Evolutionary conservation across 2,113 vertebrate species (phyloP).

Genomic region (Nematolebias whitei): DNA sequence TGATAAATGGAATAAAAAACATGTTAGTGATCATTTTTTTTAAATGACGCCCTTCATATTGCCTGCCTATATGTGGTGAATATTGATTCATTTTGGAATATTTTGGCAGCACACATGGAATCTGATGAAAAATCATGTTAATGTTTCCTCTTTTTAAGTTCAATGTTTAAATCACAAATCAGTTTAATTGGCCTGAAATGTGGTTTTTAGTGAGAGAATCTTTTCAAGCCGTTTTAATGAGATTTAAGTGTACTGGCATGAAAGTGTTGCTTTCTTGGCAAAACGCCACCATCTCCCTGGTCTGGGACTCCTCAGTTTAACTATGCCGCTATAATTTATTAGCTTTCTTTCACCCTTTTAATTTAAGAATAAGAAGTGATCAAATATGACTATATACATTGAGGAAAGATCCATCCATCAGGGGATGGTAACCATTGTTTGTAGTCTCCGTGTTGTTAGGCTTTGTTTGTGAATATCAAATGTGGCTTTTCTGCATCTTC

Average conservation of each 20-base stretch:
- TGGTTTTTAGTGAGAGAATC: constrained; percentile 35
- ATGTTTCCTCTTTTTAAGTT: constrained; percentile 39
- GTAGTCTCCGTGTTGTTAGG: constrained; percentile 5
- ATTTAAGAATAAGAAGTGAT: constrained; percentile 36
- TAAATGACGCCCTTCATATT: not conserved
- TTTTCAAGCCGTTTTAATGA: constrained; percentile 45
- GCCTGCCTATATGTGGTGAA: not conserved
- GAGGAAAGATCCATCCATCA: not conserved
- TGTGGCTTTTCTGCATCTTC: constrained; percentile 17
- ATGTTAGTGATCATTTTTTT: not conserved
- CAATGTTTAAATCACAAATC: constrained; percentile 47
- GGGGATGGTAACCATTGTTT: constrained; percentile 23
- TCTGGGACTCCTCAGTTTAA: constrained; percentile 44
- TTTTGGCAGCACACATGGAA: constrained; percentile 16
- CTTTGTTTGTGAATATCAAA: constrained; percentile 39
- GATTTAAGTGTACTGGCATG: constrained; percentile 38
- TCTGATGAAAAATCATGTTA: constrained; percentile 31
- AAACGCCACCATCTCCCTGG: constrained; percentile 33
- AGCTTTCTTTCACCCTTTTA: constrained; percentile 40
- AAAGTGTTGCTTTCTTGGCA: constrained; percentile 41
- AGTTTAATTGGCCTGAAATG: constrained; percentile 46
- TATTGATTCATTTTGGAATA: not conserved
- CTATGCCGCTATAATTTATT: constrained; percentile 40
- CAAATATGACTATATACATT: constrained; percentile 16
- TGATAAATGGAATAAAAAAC: not conserved